Conservation (phyloP, 2,888 invertebrate genomes). For the Lymantria dispar region DNA sequence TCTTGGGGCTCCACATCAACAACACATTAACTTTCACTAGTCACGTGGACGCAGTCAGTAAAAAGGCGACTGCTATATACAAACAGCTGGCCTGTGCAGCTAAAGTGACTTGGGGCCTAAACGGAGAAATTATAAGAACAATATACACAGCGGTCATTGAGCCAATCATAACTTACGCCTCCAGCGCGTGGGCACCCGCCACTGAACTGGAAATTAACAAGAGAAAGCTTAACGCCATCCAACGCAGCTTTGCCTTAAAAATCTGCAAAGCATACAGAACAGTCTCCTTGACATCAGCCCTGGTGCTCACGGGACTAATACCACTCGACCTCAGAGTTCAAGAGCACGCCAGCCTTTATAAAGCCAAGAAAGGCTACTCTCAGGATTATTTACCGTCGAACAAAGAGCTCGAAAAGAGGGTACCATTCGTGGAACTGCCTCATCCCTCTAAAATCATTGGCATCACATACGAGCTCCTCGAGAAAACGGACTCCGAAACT, state of each 20-base stretch:
- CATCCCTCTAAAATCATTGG: neutral
- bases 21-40: neutral
- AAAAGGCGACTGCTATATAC: neutral
- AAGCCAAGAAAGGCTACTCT: too few species aligned
- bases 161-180: constrained; percentile 1
- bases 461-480: constrained; percentile 1
- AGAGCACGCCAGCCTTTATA: too few species aligned
- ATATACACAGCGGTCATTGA: too few species aligned
- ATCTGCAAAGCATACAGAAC: neutral
- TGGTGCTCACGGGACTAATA: too few species aligned
- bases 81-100: constrained; percentile 3
- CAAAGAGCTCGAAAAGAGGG: too few species aligned
- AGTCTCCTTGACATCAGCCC: too few species aligned
- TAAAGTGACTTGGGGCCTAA: constrained; percentile 2
- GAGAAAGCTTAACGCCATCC: too few species aligned
- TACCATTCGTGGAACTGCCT: neutral
- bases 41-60: neutral
- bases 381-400: too few species aligned
- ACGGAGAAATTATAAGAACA: constrained; percentile 2
- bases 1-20: constrained; percentile 17
- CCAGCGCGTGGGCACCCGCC: neutral
- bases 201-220: neutral
- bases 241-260: too few species aligned
- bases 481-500: neutral
- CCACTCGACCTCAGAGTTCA: too few species aligned